Base-by-base conservation (phyloP, 2,888 invertebrate species). In the Neoaliturus tenellus region DNA sequence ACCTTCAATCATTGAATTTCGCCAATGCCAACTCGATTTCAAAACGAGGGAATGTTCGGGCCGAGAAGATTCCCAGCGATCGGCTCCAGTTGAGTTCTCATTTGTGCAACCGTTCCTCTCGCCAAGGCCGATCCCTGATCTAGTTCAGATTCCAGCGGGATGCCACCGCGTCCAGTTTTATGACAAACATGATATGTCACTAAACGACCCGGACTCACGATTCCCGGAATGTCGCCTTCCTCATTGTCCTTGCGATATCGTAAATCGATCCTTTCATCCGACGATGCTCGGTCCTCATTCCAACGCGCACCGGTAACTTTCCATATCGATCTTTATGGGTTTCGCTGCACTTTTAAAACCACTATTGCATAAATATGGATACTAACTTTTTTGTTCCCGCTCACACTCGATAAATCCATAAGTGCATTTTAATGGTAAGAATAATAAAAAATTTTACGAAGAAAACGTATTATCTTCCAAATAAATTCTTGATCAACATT, bases 51-150 rank as follows among this genome's bases (percentile, higher is more conserved):
- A 41, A 71, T 23, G 71, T 23, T 39, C 41, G 14, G 71, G 33
- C 20, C 8, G 58, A 35, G 2, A 3, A 33, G 67, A 69, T 39
- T 39, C 69, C 69, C 39, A 69, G 20, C 10, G 69, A 69, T 69
- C 33, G 6, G 58, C 51, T 51, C 17, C 51, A 20, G 51, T 51
- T 51, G n/a, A 51, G 51, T 58, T 28, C 58, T 23, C 58, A 58
- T 69, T 69, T 69, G 69, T 69, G 69, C 69, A 69, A 69, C 31
- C 33, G 39, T 5, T 5, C 14, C 17, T 23, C n/a, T n/a, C n/a
- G n/a, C 44, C 75, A 44, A 75, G 75, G 48, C 75, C 44, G 28
- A n/a, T 1, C 23, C 71, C 39, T 23, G 75, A 75, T 44, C 44
- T 39, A 41, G 75, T 75, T 28, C 28, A 23, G 75, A 8, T 69